Conservation (phyloP, 2,888 invertebrate genomes). For the Calameuta idolon region DNA sequence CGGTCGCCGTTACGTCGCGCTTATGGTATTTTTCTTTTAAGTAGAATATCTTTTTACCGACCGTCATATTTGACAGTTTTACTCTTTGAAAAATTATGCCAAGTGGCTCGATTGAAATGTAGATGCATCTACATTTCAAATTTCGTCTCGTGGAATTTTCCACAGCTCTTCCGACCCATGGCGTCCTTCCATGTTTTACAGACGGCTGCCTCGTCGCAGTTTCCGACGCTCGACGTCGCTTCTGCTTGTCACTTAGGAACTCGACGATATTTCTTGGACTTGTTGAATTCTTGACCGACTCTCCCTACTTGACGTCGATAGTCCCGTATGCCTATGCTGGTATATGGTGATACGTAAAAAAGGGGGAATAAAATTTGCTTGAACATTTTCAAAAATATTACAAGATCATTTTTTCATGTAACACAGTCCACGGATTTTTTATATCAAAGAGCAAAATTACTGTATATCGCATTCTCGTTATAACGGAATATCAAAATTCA, state of each 20-base stretch:
- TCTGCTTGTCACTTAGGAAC: neutral
- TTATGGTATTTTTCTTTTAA: neutral
- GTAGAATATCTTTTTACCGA: neutral
- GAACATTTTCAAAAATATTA: too few relatives aligned
- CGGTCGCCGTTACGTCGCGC: neutral
- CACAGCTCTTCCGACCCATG: neutral
- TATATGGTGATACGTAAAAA: too few relatives aligned
- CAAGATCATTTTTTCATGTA: too few relatives aligned
- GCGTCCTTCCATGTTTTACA: neutral
- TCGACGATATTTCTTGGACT: conserved; percentile 11
- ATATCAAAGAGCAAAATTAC: too few relatives aligned
- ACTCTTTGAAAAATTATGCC: neutral
- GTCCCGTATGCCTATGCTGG: neutral
- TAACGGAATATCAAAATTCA: too few relatives aligned
- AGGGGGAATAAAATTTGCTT: too few relatives aligned
- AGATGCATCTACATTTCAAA: neutral
- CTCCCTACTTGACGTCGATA: neutral
- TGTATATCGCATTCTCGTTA: too few relatives aligned
- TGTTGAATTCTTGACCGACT: conserved; percentile 6
- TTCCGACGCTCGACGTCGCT: neutral
- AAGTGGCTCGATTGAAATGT: neutral
- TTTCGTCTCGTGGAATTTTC: neutral
- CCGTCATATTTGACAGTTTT: neutral
- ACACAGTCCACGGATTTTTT: too few relatives aligned
- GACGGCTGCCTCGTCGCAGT: neutral